Conservation (phyloP, 2,888 invertebrate genomes). For the Ditula angustiorana region DNA sequence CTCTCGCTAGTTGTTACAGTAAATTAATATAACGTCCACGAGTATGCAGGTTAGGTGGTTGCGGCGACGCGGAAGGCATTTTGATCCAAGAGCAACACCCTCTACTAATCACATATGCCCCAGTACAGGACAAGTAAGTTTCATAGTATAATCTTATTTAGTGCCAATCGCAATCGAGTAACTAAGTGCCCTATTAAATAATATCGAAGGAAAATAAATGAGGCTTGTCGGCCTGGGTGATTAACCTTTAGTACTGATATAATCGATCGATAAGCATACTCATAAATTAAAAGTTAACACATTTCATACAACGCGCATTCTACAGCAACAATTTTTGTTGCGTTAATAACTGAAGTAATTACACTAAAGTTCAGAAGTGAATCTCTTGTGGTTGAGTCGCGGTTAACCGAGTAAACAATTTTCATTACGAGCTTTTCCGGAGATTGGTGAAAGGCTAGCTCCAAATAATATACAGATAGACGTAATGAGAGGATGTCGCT, state of each 20-base stretch:
- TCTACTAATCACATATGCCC: slow-evolving; percentile 40
- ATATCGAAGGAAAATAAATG: slow-evolving; percentile 37
- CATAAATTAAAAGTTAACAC: slow-evolving; percentile 29
- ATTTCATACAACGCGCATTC: slow-evolving; percentile 23
- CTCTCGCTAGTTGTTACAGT: slow-evolving; percentile 28
- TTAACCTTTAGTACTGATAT: slow-evolving; percentile 39
- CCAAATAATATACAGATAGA: slow-evolving; percentile 20
- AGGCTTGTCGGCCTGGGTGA: slow-evolving; percentile 28
- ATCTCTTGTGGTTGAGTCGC: slow-evolving; percentile 29
- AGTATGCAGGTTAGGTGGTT: no score
- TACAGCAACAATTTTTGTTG: slow-evolving; percentile 27
- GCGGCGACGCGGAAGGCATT: slow-evolving; percentile 41
- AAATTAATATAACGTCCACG: slow-evolving; percentile 36
- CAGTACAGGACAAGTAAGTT: slow-evolving; percentile 26
- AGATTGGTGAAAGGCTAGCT: slow-evolving; percentile 33
- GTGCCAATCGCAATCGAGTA: slow-evolving; percentile 15
- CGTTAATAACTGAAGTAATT: slow-evolving; percentile 34
- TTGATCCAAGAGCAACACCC: slow-evolving; percentile 36
- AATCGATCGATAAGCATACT: slow-evolving; percentile 31
- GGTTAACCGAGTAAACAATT: slow-evolving; percentile 33
- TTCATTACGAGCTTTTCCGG: slow-evolving; percentile 33
- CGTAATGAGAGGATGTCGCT: slow-evolving; percentile 12
- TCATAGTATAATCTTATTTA: slow-evolving; percentile 26
- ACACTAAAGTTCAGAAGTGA: slow-evolving; percentile 24
- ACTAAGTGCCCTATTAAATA: slow-evolving; percentile 35